Evolutionary conservation across 1,140 invertebrate genomes (phyloP).

Genomic region (Heterodera schachtii): DNA sequence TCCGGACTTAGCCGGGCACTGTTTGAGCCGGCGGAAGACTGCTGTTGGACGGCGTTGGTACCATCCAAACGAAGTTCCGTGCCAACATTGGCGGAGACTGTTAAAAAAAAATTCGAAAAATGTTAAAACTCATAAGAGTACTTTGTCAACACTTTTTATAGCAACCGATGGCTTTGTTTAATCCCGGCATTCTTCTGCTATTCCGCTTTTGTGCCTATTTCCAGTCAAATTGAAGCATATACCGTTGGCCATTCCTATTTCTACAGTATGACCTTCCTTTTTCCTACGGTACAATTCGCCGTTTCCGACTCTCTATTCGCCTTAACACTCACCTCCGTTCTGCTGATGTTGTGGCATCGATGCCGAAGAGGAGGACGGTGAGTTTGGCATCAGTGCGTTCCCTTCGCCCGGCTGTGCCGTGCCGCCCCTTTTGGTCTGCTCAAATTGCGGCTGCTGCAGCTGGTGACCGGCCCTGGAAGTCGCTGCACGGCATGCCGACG

Average conservation of each 20-base stretch:
- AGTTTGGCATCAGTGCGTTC: constrained; percentile 2
- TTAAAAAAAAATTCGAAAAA: too few relatives aligned
- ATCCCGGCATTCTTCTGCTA: too few relatives aligned
- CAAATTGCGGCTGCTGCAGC: neutral
- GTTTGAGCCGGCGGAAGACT: neutral
- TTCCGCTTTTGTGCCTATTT: too few relatives aligned
- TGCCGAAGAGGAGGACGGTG: constrained; percentile 3
- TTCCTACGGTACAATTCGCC: too few relatives aligned
- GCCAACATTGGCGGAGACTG: neutral
- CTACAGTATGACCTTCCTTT: too few relatives aligned
- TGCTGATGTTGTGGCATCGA: constrained; percentile 18
- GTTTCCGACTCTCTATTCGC: neutral
- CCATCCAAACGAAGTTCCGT: neutral
- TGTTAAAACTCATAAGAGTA: too few relatives aligned
- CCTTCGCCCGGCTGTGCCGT: neutral
- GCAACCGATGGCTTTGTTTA: too few relatives aligned
- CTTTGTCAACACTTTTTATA: too few relatives aligned
- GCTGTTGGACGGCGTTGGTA: neutral
- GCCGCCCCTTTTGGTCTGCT: neutral
- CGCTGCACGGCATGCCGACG: neutral
- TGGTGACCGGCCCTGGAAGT: neutral
- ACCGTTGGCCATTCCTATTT: too few relatives aligned
- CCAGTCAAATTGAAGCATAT: too few relatives aligned
- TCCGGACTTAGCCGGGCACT: neutral
- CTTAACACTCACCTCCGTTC: neutral